phyloP scores from a whole-genome alignment of 2,888 invertebrate species.

The Hirtodrosophila alboralis region DNA sequence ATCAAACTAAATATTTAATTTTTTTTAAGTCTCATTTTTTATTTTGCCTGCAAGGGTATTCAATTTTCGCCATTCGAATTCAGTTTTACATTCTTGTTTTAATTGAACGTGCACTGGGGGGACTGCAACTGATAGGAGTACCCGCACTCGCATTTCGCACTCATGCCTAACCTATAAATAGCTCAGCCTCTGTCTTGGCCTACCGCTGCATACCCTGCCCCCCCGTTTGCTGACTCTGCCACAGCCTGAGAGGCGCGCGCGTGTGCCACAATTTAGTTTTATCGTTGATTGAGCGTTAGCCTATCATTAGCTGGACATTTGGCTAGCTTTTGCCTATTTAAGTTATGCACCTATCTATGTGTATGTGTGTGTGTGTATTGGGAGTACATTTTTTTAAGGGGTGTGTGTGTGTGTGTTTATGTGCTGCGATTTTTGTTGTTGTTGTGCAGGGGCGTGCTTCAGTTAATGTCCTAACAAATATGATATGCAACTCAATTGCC shows the following conservation, averaged over 20 bases:
- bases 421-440: slow-evolving; percentile 14
- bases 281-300: slow-evolving; percentile 77
- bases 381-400: slow-evolving; percentile 29
- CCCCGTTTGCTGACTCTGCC: neutral
- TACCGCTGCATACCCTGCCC: no score
- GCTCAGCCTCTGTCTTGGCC: slow-evolving; percentile 28
- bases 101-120: slow-evolving; percentile 58
- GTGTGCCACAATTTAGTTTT: slow-evolving; percentile 77
- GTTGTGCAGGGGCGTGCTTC: slow-evolving; percentile 2
- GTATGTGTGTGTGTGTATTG: slow-evolving; percentile 35
- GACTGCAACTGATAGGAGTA: slow-evolving; percentile 54
- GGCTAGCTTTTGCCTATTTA: slow-evolving; percentile 43
- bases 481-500: slow-evolving; percentile 15
- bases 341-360: slow-evolving; percentile 9
- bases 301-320: slow-evolving; percentile 74
- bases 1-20: no score
- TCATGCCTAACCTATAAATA: slow-evolving; percentile 57
- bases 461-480: neutral
- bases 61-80: no score
- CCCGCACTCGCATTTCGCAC: slow-evolving; percentile 35
- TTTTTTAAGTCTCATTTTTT: no score
- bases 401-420: slow-evolving; percentile 32
- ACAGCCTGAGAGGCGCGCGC: slow-evolving; percentile 58
- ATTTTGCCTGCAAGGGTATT: no score
- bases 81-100: no score